Base-by-base conservation (phyloP, 1,140 invertebrate genomes). In the Potamilus streckersoni region DNA sequence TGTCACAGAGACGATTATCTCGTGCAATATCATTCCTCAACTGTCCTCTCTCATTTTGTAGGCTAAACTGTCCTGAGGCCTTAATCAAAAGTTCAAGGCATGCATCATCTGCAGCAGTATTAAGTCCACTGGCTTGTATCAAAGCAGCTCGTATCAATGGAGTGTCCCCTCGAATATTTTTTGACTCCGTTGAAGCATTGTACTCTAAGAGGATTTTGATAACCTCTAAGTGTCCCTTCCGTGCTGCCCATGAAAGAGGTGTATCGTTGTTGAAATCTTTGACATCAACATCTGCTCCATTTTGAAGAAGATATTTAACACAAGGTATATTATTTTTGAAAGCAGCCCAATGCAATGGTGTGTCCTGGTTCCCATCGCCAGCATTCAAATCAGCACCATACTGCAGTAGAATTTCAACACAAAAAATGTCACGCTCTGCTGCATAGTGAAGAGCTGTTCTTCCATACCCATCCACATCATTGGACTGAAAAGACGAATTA, bases 161-260 rank as follows among this genome's bases (percentile, higher is more conserved):
- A 2, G 83, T 84, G 8, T 79, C 57, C 1, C 82, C 84, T 20
- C 71, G 79, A 4, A 73, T 49, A 71, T 87, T 86, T 14, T 62
- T 56, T 2, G 75, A 67, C 73, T 92, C 90, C n/a, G 93, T 85
- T 87, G 90, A 91, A 27, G 92, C 92, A 71, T 92, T 91, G 61
- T 90, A 88, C 76, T 96, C 93, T 64, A 98, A 92, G 71, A 98
- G 89, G 15, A 96, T 95, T 55, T 93, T 93, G 80, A 98, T 95
- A 65, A 96, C 96, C 74, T 94, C 94, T 74, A 94, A 92, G 91
- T 99, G 99, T 79, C 96, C 94, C 2, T 96, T 95, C 79, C 96
- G 92, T 57, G 98, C 96, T 2, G 98, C 97, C 96, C 97, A 99
- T 92, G 81, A 81, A 1, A 88, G 63, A 5, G 87, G 84, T 14